Evolutionary conservation across 1,140 invertebrate genomes (phyloP).

Genomic region (Mesaphorura yosii): DNA sequence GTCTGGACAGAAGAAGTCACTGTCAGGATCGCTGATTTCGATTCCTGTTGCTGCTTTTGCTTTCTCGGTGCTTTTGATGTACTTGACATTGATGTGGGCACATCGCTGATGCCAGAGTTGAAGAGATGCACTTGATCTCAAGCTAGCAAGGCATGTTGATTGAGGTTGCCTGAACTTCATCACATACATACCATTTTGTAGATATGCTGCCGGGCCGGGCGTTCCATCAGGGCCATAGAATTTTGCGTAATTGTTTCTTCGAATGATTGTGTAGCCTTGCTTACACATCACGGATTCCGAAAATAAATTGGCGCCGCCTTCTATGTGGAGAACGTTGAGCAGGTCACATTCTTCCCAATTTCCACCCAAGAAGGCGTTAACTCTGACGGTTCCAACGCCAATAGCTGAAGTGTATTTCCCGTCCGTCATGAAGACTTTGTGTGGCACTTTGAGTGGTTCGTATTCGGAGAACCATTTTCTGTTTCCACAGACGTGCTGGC

Average conservation of each 20-base stretch:
- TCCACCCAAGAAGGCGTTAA: neutral
- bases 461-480: slow-evolving; percentile 1
- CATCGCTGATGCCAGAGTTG: slow-evolving; percentile 10
- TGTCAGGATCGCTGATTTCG: too few species aligned
- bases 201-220: neutral
- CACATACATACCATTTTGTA: slow-evolving; percentile 1
- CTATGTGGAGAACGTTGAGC: slow-evolving; percentile 6
- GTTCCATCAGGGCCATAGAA: neutral
- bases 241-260: neutral
- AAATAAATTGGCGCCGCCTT: slow-evolving; percentile 11
- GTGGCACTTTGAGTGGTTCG: neutral
- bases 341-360: neutral
- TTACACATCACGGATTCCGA: slow-evolving; percentile 6
- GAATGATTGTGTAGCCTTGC: slow-evolving; percentile 9
- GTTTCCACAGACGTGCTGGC: slow-evolving; percentile 1
- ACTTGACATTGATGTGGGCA: slow-evolving; percentile 7
- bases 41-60: slow-evolving; percentile 1
- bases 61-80: slow-evolving; percentile 7
- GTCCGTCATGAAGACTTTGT: neutral
- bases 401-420: neutral
- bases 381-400: neutral
- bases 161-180: slow-evolving; percentile 6
- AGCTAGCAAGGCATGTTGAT: neutral
- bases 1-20: slow-evolving; percentile 4
- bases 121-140: too few species aligned